Conservation (phyloP, 1,140 invertebrate genomes). For the Aricia agestis region DNA sequence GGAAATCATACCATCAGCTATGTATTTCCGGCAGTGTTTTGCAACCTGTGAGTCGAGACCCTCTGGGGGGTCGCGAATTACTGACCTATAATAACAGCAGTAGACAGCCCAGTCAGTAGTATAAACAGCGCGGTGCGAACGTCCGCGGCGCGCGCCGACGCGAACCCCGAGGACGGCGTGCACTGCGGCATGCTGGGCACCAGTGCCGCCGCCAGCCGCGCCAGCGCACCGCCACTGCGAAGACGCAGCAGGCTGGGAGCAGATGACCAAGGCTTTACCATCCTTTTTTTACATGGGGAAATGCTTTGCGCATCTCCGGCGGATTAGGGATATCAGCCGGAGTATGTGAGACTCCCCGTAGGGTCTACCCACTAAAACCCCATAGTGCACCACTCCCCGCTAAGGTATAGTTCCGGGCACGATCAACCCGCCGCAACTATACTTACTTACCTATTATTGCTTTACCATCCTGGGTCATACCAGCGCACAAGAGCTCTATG, state of each 20-base stretch:
- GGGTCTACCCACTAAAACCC: no score
- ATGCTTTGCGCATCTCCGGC: background rate
- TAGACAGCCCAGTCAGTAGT: constrained; percentile 42
- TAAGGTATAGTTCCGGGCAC: no score
- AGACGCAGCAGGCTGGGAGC: constrained; percentile 49
- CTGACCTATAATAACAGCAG: constrained; percentile 46
- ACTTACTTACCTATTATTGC: no score
- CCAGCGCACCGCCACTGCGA: constrained; percentile 48
- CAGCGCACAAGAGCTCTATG: no score
- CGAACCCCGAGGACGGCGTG: constrained; percentile 49
- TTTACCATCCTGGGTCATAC: no score
- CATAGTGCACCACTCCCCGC: no score
- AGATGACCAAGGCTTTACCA: background rate
- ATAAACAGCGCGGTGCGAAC: constrained; percentile 58
- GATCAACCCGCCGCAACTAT: no score
- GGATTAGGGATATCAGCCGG: no score
- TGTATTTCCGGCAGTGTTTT: no score
- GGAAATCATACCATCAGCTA: no score
- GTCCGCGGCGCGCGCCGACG: constrained; percentile 59
- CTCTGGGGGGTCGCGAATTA: background rate
- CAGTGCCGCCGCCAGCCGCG: constrained; percentile 46
- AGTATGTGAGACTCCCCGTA: no score
- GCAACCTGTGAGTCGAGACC: no score
- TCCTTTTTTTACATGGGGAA: background rate
- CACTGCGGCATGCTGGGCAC: constrained; percentile 65